Percentiles rank a stretch among this genome's conserved stretches.
Conservation (phyloP, 2,797 vertebrate species). For the Mormyrops attenuatus region DNA sequence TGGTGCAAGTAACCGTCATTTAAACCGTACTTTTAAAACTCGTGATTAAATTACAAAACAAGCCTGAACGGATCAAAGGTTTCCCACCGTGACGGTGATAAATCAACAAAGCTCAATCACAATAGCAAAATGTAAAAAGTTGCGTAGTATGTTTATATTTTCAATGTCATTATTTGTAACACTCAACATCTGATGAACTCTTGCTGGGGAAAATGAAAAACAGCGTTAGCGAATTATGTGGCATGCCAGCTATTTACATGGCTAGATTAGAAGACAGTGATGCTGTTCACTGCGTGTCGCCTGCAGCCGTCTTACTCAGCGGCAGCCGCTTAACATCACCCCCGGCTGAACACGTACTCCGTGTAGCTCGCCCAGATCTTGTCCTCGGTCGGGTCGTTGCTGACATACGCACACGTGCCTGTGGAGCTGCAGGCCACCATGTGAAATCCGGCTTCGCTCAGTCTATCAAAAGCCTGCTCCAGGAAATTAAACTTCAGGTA, state of each 20-base stretch:
- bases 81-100: not conserved
- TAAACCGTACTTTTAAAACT: not conserved
- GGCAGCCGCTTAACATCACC: constrained; percentile 46
- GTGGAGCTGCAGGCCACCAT: constrained; percentile 90
- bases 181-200: not conserved
- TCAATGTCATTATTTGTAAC: not conserved
- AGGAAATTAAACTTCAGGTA: constrained; percentile 90
- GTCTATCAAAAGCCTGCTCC: constrained; percentile 88
- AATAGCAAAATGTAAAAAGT: not conserved
- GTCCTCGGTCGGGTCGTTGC: constrained; percentile 79
- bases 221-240: not conserved
- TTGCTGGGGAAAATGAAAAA: not conserved
- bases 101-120: not conserved
- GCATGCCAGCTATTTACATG: not conserved
- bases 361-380: constrained; percentile 95
- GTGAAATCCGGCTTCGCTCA: constrained; percentile 79
- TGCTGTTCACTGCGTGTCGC: not conserved
- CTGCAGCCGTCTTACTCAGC: too few relatives aligned
- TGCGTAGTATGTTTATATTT: not conserved
- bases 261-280: not conserved
- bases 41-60: not conserved
- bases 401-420: constrained; percentile 78
- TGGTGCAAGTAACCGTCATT: not conserved
- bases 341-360: constrained; percentile 83
- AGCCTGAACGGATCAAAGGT: not conserved